Base-by-base conservation (phyloP, 2,797 vertebrate species). In the Sylvia borin region DNA sequence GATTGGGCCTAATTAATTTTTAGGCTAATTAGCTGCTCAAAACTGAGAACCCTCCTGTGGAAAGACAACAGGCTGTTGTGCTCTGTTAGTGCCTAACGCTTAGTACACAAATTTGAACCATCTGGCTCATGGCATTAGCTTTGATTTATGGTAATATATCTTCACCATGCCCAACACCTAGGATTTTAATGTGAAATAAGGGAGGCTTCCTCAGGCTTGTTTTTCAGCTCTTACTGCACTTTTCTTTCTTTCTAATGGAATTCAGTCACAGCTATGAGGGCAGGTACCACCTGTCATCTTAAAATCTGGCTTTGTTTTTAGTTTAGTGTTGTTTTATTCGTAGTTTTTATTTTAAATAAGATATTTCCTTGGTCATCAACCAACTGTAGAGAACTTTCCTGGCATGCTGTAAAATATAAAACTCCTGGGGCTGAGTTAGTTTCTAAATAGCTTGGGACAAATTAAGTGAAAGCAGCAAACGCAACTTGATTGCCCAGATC, bases 21-120 rank as follows among this genome's bases (percentile, higher is more conserved):
- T 64, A 31, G 58, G 48, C 75, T 92, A 95, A 92, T 94, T 95
- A 95, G 92, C 87, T 83, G 78, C 65, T 78, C 75, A 83, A 92
- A 85, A 85, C 81, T 19, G 57, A 92, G 82, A 93, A 75, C 68
- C 45, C 40, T 80, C 47, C 66, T 1, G 4, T 84, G 36, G 58
- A 94, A 96, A 66, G 85, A 93, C 81, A 95, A 83, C 65, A 89
- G 91, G 8, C 73, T 92, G 68, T 92, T 94, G 87, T 86, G 73
- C 66, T 85, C 86, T 68, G 20, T 91, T 91, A 77, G 45, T 80
- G 85, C 54, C 54, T 91, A 77, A 38, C 51, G 62, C 57, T 89
- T 34, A 53, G 87, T 77, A 79, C 74, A 48, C 74, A 92, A 93
- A 92, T 94, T 78, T 94, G 88, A 96, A 81, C 92, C 76, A 93